phyloP scores from a whole-genome alignment of 1,140 invertebrate species.

The Drosophila ananassae region DNA sequence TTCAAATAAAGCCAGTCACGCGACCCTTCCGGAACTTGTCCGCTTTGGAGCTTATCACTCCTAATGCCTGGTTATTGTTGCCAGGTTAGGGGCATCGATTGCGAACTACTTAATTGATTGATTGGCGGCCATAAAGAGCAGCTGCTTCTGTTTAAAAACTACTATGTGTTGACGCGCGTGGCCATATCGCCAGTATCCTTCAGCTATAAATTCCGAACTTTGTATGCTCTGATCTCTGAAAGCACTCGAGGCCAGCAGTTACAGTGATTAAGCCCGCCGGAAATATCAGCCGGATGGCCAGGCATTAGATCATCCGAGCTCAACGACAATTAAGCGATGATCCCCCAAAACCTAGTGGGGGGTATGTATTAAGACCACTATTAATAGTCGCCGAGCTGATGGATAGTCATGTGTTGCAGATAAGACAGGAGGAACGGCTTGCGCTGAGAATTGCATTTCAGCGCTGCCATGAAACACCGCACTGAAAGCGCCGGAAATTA shows the following conservation, averaged over 20 bases:
- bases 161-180: too few relatives aligned
- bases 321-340: slow-evolving; percentile 59
- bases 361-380: slow-evolving; percentile 40
- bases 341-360: not conserved
- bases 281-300: slow-evolving; percentile 55
- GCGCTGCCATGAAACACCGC: too few relatives aligned
- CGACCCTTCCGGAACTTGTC: slow-evolving; percentile 21
- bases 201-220: slow-evolving; percentile 1
- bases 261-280: slow-evolving; percentile 62
- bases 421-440: slow-evolving; percentile 4
- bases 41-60: slow-evolving; percentile 48
- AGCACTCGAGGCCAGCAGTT: slow-evolving; percentile 10
- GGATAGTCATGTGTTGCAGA: slow-evolving; percentile 1
- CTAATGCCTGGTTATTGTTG: slow-evolving; percentile 60
- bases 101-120: slow-evolving; percentile 60
- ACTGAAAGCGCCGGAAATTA: too few relatives aligned
- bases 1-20: slow-evolving; percentile 48
- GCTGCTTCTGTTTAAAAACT: slow-evolving; percentile 12
- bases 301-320: slow-evolving; percentile 59
- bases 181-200: not conserved
- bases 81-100: slow-evolving; percentile 49
- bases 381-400: slow-evolving; percentile 14
- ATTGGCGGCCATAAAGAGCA: slow-evolving; percentile 50
- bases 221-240: slow-evolving; percentile 33
- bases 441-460: too few relatives aligned